A percentile compares a stretch with the other conserved stretches of the same genome.
These are phyloP conservation scores for Nomada flava DNA, from an alignment of 2,888 invertebrate genomes.

Conservation along the genomic window DNA sequence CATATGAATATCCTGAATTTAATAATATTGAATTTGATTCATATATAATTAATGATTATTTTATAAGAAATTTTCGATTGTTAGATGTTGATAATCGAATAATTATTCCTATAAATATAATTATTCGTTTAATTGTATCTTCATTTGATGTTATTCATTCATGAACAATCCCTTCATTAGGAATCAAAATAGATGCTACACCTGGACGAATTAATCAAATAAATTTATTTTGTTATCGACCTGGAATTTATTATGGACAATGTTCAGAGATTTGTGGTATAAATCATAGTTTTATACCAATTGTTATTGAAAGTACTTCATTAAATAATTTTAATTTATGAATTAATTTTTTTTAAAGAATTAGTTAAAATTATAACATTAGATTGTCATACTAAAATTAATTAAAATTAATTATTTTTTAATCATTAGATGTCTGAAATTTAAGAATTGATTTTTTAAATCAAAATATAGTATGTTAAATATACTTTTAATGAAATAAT, in stretches of 20 bases:
- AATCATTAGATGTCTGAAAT: conserved; percentile 15
- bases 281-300: conserved; percentile 93
- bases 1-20: conserved; percentile 89
- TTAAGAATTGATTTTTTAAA: conserved; percentile 16
- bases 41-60: conserved; percentile 14
- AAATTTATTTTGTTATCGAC: conserved; percentile 85
- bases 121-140: conserved; percentile 84
- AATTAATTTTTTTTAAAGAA: background rate
- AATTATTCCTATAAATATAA: conserved; percentile 47
- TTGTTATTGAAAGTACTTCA: conserved; percentile 86
- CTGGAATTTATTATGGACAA: conserved; percentile 90
- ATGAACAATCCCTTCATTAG: conserved; percentile 87
- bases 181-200: conserved; percentile 88
- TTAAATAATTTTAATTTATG: conserved; percentile 2
- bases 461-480: background rate
- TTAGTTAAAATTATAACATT: conserved; percentile 15
- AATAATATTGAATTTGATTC: conserved; percentile 87
- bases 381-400: conserved; percentile 20
- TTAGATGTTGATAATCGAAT: conserved; percentile 71
- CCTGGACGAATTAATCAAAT: conserved; percentile 89
- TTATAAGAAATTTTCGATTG: background rate
- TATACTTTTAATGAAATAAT: conserved; percentile 1
- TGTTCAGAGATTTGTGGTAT: conserved; percentile 93
- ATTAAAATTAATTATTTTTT: background rate
- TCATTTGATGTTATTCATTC: conserved; percentile 89